Evolutionary conservation across 2,113 vertebrate species (phyloP).

Genomic region (Apodemus speciosus): DNA sequence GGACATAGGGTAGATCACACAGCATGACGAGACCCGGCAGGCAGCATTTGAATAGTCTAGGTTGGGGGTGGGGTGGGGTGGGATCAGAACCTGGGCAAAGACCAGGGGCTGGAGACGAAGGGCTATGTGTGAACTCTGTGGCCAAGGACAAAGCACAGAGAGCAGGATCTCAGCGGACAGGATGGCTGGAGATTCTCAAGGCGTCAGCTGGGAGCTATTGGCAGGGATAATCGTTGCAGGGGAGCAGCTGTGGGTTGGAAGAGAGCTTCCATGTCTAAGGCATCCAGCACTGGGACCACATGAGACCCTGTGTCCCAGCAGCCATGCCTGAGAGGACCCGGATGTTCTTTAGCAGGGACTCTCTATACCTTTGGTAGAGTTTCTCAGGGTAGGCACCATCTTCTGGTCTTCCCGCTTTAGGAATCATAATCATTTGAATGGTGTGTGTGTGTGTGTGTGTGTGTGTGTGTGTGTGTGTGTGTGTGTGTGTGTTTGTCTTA

Average conservation of each 20-base stretch:
- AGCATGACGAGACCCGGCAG: not conserved
- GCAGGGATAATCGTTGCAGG: not conserved
- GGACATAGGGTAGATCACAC: not conserved
- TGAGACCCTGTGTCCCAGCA: not conserved
- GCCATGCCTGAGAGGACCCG: not conserved
- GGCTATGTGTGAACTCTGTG: rapidly evolving
- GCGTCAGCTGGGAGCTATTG: not conserved
- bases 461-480: not conserved
- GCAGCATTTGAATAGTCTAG: not conserved
- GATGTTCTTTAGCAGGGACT: not conserved
- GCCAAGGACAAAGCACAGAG: too few relatives aligned
- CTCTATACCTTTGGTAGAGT: not conserved
- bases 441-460: not conserved
- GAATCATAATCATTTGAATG: constrained; percentile 36
- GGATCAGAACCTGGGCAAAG: not conserved
- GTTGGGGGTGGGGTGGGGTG: not conserved
- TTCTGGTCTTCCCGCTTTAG: not conserved
- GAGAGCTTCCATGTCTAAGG: not conserved
- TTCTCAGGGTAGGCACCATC: not conserved
- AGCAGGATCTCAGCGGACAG: not conserved
- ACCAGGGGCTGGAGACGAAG: not conserved
- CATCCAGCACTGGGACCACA: not conserved
- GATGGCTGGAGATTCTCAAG: not conserved
- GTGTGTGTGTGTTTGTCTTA: constrained; percentile 61
- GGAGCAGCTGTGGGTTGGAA: not conserved